These are phyloP conservation scores for Standfussiana lucernea DNA, from an alignment of 2,888 invertebrate species.

Conservation along the genomic window DNA sequence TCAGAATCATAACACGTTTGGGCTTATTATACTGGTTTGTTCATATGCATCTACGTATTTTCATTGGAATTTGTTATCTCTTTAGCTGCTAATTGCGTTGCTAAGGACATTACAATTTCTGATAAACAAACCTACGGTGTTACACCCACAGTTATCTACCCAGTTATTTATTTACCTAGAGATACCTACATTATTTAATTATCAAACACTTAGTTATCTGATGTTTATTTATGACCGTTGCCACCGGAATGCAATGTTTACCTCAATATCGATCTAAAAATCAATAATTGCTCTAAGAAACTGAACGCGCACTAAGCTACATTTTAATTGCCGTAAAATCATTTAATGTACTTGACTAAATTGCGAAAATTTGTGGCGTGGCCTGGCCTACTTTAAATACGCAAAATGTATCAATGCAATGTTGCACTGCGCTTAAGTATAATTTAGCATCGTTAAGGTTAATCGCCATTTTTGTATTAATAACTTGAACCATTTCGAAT, in stretches of 20 bases:
- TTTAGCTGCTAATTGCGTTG: neutral
- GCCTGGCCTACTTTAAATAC: constrained; percentile 47
- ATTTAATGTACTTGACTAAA: constrained; percentile 37
- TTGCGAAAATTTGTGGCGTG: constrained; percentile 39
- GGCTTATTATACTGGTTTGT: constrained; percentile 9
- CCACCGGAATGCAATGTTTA: constrained; percentile 61
- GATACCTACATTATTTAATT: constrained; percentile 39
- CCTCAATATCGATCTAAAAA: constrained; percentile 55
- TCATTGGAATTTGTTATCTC: neutral
- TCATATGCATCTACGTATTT: constrained; percentile 3
- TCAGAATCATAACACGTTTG: constrained; percentile 50
- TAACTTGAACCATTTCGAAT: neutral
- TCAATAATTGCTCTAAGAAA: constrained; percentile 56
- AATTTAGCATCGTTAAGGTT: constrained; percentile 29
- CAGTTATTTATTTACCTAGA: constrained; percentile 36
- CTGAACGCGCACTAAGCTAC: constrained; percentile 5
- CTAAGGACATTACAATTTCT: constrained; percentile 11
- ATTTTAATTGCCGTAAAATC: constrained; percentile 45
- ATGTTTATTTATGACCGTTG: constrained; percentile 48
- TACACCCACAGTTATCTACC: constrained; percentile 16
- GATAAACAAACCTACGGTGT: constrained; percentile 21
- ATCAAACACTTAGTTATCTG: constrained; percentile 29
- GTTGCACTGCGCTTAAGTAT: constrained; percentile 19
- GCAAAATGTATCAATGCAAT: constrained; percentile 40
- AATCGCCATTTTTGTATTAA: constrained; percentile 24